These are phyloP conservation scores for Ceratina japonica DNA, from an alignment of 1,140 invertebrate species.

Conservation along the genomic window DNA sequence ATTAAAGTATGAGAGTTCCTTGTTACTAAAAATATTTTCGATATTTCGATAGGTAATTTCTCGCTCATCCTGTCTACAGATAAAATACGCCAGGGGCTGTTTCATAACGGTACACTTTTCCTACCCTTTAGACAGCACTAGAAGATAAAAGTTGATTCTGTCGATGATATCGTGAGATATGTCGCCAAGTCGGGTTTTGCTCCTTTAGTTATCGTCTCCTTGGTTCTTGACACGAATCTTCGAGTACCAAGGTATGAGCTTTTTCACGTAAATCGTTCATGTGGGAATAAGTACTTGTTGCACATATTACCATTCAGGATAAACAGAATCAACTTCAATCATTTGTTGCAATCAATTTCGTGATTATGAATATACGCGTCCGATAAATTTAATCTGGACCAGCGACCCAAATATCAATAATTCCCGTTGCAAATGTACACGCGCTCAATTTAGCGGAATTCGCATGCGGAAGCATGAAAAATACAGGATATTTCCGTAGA, in stretches of 20 bases:
- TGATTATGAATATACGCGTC: too few species aligned
- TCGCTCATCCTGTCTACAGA: too few species aligned
- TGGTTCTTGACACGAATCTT: slow-evolving; percentile 38
- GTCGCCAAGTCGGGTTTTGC: not conserved
- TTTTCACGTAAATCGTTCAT: slow-evolving; percentile 23
- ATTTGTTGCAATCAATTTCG: too few species aligned
- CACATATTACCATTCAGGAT: not conserved
- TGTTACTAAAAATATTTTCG: not conserved
- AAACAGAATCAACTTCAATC: not conserved
- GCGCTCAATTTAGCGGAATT: too few species aligned
- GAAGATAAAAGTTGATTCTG: slow-evolving; percentile 2
- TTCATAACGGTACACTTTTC: not conserved
- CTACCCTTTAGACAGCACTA: not conserved
- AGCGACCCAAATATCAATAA: too few species aligned
- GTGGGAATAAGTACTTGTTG: slow-evolving; percentile 45
- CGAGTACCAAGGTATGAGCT: slow-evolving; percentile 8
- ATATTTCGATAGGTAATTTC: not conserved
- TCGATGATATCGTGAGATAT: slow-evolving; percentile 18
- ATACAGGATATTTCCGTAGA: too few species aligned
- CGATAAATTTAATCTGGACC: too few species aligned
- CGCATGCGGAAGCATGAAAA: too few species aligned
- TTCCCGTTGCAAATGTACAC: too few species aligned
- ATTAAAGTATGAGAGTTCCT: too few species aligned
- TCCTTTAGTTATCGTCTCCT: slow-evolving; percentile 18
- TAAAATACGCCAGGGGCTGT: not conserved